phyloP scores from a whole-genome alignment of 1,140 invertebrate genomes.

The Diploscapter pachys region DNA sequence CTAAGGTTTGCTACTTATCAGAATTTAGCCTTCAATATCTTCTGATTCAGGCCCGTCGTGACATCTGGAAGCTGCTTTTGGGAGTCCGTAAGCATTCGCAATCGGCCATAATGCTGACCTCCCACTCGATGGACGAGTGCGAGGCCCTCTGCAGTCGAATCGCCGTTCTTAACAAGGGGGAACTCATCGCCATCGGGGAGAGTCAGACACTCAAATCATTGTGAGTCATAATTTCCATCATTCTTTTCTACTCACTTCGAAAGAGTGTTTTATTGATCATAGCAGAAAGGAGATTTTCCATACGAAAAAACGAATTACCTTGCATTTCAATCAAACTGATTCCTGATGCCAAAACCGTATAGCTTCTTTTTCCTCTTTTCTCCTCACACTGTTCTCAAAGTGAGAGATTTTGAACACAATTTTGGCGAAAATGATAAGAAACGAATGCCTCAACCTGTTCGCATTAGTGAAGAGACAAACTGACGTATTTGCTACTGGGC shows the following conservation, averaged over 20 bases:
- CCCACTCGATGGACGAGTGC: constrained; percentile 57
- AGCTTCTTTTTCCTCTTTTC: background rate
- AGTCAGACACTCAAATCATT: constrained; percentile 62
- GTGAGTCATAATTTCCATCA: constrained; percentile 2
- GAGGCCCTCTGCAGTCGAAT: constrained; percentile 52
- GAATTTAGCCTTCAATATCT: background rate
- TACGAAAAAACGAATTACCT: too few species aligned
- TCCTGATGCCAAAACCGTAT: too few species aligned
- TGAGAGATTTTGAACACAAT: too few species aligned
- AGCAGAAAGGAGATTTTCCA: too few species aligned
- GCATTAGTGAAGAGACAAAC: too few species aligned
- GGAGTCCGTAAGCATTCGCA: constrained; percentile 19
- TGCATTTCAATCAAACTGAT: too few species aligned
- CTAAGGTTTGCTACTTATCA: constrained; percentile 41
- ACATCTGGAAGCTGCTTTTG: constrained; percentile 63
- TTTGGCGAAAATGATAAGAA: too few species aligned
- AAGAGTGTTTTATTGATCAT: too few species aligned
- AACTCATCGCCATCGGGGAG: constrained; percentile 62
- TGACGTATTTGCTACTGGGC: too few species aligned
- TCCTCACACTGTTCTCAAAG: too few species aligned
- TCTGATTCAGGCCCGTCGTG: constrained; percentile 60
- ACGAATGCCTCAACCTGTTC: too few species aligned
- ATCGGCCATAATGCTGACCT: constrained; percentile 43
- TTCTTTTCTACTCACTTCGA: too few species aligned
- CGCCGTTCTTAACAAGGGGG: constrained; percentile 59